These are phyloP conservation scores for Lemur catta DNA, from an alignment of 2,797 vertebrate genomes.

Conservation along the genomic window DNA sequence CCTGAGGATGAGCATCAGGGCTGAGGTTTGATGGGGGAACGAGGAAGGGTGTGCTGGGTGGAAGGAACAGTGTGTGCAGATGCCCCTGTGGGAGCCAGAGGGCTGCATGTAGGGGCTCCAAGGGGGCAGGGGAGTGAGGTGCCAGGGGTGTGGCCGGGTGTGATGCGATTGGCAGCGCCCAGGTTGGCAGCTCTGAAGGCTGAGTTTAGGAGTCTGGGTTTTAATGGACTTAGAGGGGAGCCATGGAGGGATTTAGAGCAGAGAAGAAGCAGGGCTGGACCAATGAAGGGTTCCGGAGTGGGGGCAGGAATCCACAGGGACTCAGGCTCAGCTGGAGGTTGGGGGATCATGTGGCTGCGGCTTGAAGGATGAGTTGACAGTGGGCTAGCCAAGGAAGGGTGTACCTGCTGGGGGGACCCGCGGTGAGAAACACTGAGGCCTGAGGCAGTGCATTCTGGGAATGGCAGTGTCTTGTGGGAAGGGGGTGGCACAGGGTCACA, in stretches of 20 bases:
- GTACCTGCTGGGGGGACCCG: neutral
- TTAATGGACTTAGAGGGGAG: neutral
- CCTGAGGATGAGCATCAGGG: neutral
- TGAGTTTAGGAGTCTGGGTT: neutral
- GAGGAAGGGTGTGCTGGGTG: neutral
- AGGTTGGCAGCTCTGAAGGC: neutral
- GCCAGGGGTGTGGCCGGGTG: rapidly evolving
- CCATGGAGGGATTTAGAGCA: neutral
- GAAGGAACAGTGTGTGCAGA: neutral
- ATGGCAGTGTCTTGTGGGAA: neutral
- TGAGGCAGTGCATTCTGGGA: neutral
- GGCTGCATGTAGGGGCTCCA: neutral
- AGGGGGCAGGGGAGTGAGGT: rapidly evolving
- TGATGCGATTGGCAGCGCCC: neutral
- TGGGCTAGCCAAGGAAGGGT: neutral
- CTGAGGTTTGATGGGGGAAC: neutral
- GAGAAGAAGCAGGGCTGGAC: neutral
- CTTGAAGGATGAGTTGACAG: neutral
- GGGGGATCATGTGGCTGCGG: rapidly evolving
- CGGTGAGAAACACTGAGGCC: neutral
- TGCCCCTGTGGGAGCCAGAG: neutral
- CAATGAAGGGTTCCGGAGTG: neutral
- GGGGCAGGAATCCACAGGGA: neutral
- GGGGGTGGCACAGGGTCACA: neutral
- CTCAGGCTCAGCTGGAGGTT: neutral